phyloP scores from a whole-genome alignment of 2,113 vertebrate genomes.

The Ochotona princeps region DNA sequence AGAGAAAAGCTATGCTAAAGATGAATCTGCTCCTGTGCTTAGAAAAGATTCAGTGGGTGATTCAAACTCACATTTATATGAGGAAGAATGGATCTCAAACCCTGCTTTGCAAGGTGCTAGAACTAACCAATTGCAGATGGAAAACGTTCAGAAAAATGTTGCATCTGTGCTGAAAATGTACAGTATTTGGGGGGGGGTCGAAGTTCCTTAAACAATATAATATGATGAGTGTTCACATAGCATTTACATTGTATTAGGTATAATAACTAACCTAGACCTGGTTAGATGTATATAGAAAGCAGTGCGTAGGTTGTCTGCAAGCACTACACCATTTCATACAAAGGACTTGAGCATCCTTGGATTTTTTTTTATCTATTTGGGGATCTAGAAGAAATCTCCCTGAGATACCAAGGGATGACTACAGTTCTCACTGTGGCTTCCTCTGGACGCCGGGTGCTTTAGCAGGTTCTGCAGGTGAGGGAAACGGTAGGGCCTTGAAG shows the following conservation, averaged over 20 bases:
- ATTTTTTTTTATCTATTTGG: not conserved
- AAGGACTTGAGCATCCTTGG: not conserved
- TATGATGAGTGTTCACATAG: too few species aligned
- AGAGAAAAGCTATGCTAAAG: not conserved
- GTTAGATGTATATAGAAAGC: not conserved
- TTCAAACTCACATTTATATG: not conserved
- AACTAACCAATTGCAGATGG: not conserved
- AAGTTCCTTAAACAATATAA: too few species aligned
- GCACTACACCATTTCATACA: not conserved
- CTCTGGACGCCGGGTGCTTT: not conserved
- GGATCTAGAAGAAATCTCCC: not conserved
- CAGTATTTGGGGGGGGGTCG: too few species aligned
- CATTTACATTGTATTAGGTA: too few species aligned
- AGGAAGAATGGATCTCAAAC: not conserved
- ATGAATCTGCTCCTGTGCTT: not conserved
- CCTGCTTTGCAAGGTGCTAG: not conserved
- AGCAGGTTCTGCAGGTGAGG: not conserved
- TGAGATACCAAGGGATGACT: not conserved
- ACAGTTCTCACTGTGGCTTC: not conserved
- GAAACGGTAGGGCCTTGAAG: not conserved
- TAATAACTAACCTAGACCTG: too few species aligned
- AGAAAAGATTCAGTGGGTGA: not conserved
- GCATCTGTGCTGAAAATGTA: not conserved
- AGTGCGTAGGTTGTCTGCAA: not conserved
- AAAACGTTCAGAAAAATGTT: not conserved